Evolutionary conservation across 2,797 vertebrate genomes (phyloP), one percentile per base, ranked within the genome.

Genomic region (Eulemur coronatus): DNA sequence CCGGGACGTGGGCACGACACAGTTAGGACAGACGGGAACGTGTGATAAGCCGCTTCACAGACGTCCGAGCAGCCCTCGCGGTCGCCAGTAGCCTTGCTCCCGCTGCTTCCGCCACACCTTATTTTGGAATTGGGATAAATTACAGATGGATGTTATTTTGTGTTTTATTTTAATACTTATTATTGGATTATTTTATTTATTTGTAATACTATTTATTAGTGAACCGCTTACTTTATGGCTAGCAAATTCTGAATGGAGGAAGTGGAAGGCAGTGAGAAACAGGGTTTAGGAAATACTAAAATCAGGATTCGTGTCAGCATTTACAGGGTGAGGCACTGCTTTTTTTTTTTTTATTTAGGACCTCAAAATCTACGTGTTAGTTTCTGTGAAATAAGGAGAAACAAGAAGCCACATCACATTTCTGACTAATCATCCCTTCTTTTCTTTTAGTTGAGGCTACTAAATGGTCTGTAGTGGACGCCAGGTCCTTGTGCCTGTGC

Each of bases 21-120:
- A 3, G 5, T 6, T 6, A 46, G 12, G 33, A 41, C 28, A 63
- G 22, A 33, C 1, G 4, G 1, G 14, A 2, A 0, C 7, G 2
- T 0, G 14, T 22, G 14, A 65, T 4, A 17, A 46, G 28, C 13
- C 0, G 0, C 59, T 18, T 30, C 4, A 10, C 3, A 43, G 67
- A 41, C 46, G 48, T 9, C 26, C n/a, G 14, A 43, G 22, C 22
- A 3, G 14, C 57, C 15, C 52, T 84, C 33, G 7, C 2, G 33
- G 38, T 73, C 59, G 33, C 26, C 10, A 10, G 35, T 24, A 84
- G 38, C n/a, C 52, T 48, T 8, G 5, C 10, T 24, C 2, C 2
- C 4, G n/a, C 30, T 33, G 20, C 35, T 84, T 5, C 26, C 0
- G 4, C 5, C 18, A 70, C 35, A 46, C 28, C 20, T 24, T 65